Evolutionary conservation across 2,888 invertebrate species (phyloP).

Genomic region (Dastarcus helophoroides): DNA sequence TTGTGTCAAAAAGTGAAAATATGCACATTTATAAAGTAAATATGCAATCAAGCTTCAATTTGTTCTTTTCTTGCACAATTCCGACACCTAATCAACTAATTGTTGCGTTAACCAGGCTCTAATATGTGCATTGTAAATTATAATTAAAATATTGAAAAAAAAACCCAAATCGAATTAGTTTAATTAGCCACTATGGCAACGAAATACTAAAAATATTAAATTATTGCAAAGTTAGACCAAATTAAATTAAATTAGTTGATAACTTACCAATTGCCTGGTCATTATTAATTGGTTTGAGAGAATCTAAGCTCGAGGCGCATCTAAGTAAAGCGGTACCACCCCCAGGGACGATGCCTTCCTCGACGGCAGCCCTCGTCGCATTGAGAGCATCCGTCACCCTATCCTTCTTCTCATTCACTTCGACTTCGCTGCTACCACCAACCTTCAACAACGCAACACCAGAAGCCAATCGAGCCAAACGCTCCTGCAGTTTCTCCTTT

Average conservation of each 20-base stretch:
- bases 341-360: slow-evolving; percentile 42
- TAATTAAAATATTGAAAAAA: too few species aligned
- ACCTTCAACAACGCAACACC: slow-evolving; percentile 41
- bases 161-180: too few species aligned
- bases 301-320: slow-evolving; percentile 31
- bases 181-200: too few species aligned
- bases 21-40: too few species aligned
- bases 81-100: slow-evolving; percentile 12
- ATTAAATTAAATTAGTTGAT: too few species aligned
- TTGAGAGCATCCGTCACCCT: slow-evolving; percentile 40
- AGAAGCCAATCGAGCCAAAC: slow-evolving; percentile 38
- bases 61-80: slow-evolving; percentile 12
- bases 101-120: slow-evolving; percentile 10
- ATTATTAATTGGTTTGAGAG: slow-evolving; percentile 29
- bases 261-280: slow-evolving; percentile 36
- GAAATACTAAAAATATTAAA: too few species aligned
- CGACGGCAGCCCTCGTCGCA: slow-evolving; percentile 41
- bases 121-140: slow-evolving; percentile 8
- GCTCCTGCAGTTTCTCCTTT: slow-evolving; percentile 40
- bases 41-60: too few species aligned
- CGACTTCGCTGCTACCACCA: slow-evolving; percentile 41
- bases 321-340: slow-evolving; percentile 40
- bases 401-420: slow-evolving; percentile 41
- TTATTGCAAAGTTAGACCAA: too few species aligned
- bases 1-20: too few species aligned